Evolutionary conservation across 2,888 invertebrate species (phyloP).

Genomic region (Julus scanicus): DNA sequence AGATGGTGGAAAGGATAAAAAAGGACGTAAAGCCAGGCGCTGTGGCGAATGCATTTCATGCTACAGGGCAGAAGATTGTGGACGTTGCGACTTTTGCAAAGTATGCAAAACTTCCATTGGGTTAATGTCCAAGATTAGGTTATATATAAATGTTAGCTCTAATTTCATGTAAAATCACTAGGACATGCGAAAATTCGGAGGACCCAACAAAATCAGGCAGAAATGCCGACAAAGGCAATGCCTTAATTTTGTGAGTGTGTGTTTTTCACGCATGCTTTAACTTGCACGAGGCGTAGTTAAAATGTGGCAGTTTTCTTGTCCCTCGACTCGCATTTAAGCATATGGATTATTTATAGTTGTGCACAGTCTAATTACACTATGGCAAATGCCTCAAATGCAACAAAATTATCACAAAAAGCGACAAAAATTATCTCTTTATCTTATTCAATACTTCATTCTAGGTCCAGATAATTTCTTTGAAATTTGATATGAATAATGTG

Average conservation of each 20-base stretch:
- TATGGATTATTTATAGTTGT: neutral
- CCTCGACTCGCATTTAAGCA: neutral
- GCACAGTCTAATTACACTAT: neutral
- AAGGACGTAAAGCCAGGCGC: conserved; percentile 62
- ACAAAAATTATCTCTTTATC: too few species aligned
- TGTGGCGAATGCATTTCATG: conserved; percentile 84
- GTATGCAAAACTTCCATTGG: conserved; percentile 58
- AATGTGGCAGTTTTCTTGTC: conserved; percentile 33
- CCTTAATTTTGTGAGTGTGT: conserved; percentile 61
- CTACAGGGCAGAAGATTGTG: conserved; percentile 76
- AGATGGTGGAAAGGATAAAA: conserved; percentile 47
- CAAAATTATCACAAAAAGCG: too few species aligned
- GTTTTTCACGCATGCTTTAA: conserved; percentile 27
- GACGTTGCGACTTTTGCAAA: conserved; percentile 73
- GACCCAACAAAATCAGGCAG: conserved; percentile 68
- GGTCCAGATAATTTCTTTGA: neutral
- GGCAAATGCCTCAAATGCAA: too few species aligned
- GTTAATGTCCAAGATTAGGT: neutral
- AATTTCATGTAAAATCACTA: conserved; percentile 62
- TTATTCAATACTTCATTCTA: neutral
- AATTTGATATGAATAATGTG: neutral
- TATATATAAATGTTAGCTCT: conserved; percentile 30
- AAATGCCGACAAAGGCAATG: conserved; percentile 66
- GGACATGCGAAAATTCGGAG: conserved; percentile 71
- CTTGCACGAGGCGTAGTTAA: conserved; percentile 33